Evolutionary conservation across 2,888 invertebrate genomes (phyloP), one percentile per base, ranked within the genome.

Genomic region (Allacma fusca): DNA sequence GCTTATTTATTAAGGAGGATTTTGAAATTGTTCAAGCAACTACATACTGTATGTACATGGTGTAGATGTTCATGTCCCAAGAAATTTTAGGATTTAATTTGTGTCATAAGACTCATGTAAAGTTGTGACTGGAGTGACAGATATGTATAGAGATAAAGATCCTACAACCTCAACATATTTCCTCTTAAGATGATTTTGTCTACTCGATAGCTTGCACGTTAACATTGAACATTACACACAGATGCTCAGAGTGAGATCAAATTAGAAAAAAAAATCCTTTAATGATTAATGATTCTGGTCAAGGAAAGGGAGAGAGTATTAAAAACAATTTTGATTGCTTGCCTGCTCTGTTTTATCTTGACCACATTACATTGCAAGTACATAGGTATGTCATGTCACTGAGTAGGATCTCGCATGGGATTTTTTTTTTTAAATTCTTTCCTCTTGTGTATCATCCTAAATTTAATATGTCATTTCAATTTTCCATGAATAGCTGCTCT

Each of bases 251-350:
- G 50, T 2, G 50, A 50, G 50, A 50, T 50, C 9, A 50, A 19
- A 50, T 50, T 50, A 50, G 16, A 50, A 19, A 16, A 50, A 34
- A 50, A 50, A 50, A 12, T 50, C 50, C 16, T 50, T 5, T 5
- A 19, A 16, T 50, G 50, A 50, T 50, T 50, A 50, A 50, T 50
- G 50, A 50, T 50, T 13, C 9, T 50, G 50, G 50, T 50, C 50
- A 50, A 50, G 50, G 50, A 50, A 16, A 50, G n/a, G 50, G 50
- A 50, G 50, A 50, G 16, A 50, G 50, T 50, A 50, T 50, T 50
- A 50, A 50, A 40, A 50, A 50, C 50, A 13, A 50, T 50, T 50
- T 50, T 50, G 50, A 50, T 50, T 50, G 50, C 50, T n/a, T 50
- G 9, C 50, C 4, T 50, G 50, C 50, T 50, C 50, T 16, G 50